Evolutionary conservation across 92 coral and sea anemone genomes (phyloP), one percentile per base, ranked within the genome.

Genomic region (Phenganax subtilis): DNA sequence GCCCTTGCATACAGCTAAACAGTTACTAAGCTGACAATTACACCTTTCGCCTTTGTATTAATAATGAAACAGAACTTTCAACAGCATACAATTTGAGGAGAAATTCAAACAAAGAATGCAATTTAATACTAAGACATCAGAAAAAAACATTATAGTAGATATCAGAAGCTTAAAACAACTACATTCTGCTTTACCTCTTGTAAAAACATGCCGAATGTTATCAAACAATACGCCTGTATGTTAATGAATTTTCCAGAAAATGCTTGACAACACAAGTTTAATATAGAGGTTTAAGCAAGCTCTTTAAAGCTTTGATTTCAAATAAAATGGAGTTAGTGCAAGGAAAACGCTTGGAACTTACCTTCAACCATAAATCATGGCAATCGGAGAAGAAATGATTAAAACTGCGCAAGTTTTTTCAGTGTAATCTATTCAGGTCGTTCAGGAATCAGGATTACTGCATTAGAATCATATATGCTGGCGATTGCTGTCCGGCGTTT

Each of bases 251-350:
- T 37, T 37, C 47, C 47, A 37, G 63, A 1, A 1, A n/a, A 25
- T 61, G 28, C 67, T 61, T 61, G 67, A 61, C 67, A 61, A 61
- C 67, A 61, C 47, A 61, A 61, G 67, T 61, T 61, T 61, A 17
- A 37, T 5, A 37, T 5, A 28, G 14, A 17, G 7, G 25, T 14
- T 61, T 7, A 17, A 15, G 8, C 25, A 61, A 14, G 67, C 67
- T 61, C 25, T 61, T 61, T 14, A 14, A 6, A 12, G 67, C 8
- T 8, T 7, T 3, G 67, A 14, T 61, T 61, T 61, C 28, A 61
- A 61, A 14, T 6, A 66, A 25, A 66, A 66, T 12, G 10, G 31
- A 29, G 47, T 25, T 51, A 66, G 31, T 20, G 15, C 1, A 30
- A 66, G 31, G 31, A 11, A 66, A 25, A 9, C 47, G 9, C 72